These are phyloP conservation scores for Falco cherrug DNA, from an alignment of 2,797 vertebrate species.

Conservation along the genomic window DNA sequence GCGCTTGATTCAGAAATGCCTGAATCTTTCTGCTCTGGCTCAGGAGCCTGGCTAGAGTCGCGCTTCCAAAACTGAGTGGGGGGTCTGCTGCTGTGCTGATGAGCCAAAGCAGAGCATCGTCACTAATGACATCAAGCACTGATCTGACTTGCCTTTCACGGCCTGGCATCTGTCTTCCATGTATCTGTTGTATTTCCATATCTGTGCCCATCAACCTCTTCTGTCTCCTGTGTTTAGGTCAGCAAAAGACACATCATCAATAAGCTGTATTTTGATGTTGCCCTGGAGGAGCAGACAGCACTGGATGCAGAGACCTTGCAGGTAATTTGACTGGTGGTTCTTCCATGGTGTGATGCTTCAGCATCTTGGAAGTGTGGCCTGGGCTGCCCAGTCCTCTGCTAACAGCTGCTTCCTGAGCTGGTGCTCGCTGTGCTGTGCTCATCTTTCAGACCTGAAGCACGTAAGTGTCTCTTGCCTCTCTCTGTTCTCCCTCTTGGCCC, in stretches of 20 bases:
- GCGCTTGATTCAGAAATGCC: conserved; percentile 54
- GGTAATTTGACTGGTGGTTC: conserved; percentile 72
- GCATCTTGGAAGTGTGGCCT: neutral
- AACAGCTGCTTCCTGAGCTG: neutral
- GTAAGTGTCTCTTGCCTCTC: neutral
- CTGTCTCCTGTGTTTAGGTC: conserved; percentile 80
- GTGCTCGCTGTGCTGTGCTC: neutral
- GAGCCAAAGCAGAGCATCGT: neutral
- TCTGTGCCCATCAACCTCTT: neutral
- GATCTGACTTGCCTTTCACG: neutral
- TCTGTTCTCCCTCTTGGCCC: neutral
- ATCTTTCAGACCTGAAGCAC: neutral
- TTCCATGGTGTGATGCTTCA: neutral
- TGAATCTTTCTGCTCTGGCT: conserved; percentile 38
- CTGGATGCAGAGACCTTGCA: conserved; percentile 89
- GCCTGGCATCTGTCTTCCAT: neutral
- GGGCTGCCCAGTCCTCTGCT: neutral
- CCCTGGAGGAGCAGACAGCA: conserved; percentile 78
- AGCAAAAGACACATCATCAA: conserved; percentile 90
- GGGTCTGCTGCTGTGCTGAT: conserved; percentile 11
- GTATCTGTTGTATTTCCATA: neutral
- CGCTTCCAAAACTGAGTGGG: neutral
- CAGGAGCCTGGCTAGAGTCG: conserved; percentile 13
- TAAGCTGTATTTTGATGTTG: conserved; percentile 93
- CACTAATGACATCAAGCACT: neutral